Evolutionary conservation across 92 coral and sea anemone genomes (phyloP).

Genomic region (Heliopora coerulea): DNA sequence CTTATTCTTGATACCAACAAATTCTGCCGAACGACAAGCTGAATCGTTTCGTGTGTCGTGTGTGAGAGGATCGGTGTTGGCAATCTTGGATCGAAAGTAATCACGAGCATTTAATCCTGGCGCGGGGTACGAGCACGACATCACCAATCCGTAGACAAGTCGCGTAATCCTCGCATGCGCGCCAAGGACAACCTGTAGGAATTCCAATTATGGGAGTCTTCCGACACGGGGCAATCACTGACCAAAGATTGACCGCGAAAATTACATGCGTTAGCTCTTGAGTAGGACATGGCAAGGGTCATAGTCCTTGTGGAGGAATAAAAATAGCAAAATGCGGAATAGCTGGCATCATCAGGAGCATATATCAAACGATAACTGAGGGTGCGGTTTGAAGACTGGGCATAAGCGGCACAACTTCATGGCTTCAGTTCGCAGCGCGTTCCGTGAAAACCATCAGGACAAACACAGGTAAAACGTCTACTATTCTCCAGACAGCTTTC

Average conservation of each 20-base stretch:
- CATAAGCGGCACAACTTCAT: slow-evolving; percentile 15
- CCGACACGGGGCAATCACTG: not conserved
- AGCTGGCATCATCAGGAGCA: slow-evolving; percentile 4
- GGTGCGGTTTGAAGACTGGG: not conserved
- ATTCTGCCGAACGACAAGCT: not conserved
- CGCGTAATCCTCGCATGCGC: slow-evolving; percentile 46
- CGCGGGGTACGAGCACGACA: slow-evolving; percentile 54
- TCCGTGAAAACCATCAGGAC: slow-evolving; percentile 16
- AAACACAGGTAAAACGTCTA: not conserved
- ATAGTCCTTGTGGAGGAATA: too few relatives aligned
- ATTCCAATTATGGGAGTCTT: not conserved
- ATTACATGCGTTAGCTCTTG: not conserved
- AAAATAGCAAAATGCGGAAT: not conserved
- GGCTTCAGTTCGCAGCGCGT: slow-evolving; percentile 7
- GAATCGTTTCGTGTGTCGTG: not conserved
- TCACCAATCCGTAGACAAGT: slow-evolving; percentile 60
- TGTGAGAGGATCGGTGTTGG: slow-evolving; percentile 37
- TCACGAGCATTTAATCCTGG: slow-evolving; percentile 45
- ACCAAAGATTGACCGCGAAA: not conserved
- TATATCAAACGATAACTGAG: not conserved
- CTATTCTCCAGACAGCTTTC: not conserved
- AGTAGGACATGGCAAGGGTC: slow-evolving; percentile 8
- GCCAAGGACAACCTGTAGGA: slow-evolving; percentile 35
- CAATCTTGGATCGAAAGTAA: slow-evolving; percentile 47
- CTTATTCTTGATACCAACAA: not conserved